Evolutionary conservation across 2,113 vertebrate genomes (phyloP), one percentile per base, ranked within the genome.

Genomic region (Hippocampus barbouri): DNA sequence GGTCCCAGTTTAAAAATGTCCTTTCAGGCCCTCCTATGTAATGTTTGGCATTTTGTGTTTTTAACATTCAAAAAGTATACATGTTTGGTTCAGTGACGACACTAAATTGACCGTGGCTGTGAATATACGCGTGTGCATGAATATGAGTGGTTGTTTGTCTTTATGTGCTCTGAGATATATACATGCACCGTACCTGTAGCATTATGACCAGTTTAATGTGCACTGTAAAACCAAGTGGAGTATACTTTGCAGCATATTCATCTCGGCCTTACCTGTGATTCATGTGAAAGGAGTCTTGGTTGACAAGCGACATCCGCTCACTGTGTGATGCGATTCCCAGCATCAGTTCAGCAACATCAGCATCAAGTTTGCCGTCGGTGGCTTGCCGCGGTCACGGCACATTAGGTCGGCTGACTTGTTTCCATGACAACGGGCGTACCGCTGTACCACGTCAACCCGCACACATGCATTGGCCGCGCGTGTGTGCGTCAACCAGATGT

Each of bases 381-480:
- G 21, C 80, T 68, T 78, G 72, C 60, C 66, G 63, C 64, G 53
- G 66, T 78, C 75, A 73, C 68, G 74, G 75, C 79, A 80, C 79
- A 80, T 82, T 78, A 82, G 77, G 83, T 85, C 77, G 56, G 73
- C 77, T 57, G 66, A 86, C 82, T 87, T 87, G 91, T 92, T 91
- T 91, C 91, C 88, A 91, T 92, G 89, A 80, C 88, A 87, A 90
- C 88, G 12, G 64, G 20, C 61, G 78, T 81, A 75, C 73, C 65
- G 47, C 76, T 82, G 69, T 77, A 72, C 82, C 70, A 67, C 68
- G 78, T 88, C 59, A 21, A 83, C 87, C 73, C 83, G 75, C 67
- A 41, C 70, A 23, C 23, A 47, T 16, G 23, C 23, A 65, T 11
- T 2, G 38, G 20, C 23, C 10, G 38, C 20, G 18, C 38, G 38